Evolutionary conservation across 2,113 vertebrate genomes (phyloP).

Genomic region (Herpetotheres cachinnans): DNA sequence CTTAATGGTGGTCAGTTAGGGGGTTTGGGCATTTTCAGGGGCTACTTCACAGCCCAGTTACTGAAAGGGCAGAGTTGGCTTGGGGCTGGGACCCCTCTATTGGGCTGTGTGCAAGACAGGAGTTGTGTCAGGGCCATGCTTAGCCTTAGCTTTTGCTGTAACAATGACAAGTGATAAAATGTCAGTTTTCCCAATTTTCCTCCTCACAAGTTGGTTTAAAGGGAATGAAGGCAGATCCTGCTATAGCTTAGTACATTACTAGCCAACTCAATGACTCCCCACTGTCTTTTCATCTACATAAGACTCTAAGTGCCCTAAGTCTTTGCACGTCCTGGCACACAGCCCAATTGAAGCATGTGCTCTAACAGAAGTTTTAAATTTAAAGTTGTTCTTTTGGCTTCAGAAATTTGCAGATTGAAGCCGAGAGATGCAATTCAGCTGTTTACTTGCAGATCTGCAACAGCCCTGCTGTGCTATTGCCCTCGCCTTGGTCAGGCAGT

Average conservation of each 20-base stretch:
- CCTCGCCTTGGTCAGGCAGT: not conserved
- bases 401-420: not conserved
- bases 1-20: not conserved
- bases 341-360: constrained; percentile 40
- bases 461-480: constrained; percentile 23
- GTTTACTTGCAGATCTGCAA: constrained; percentile 28
- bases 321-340: constrained; percentile 13
- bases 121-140: not conserved
- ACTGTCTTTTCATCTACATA: constrained; percentile 27
- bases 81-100: not conserved
- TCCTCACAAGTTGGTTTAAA: not conserved
- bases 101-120: not conserved
- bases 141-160: not conserved
- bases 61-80: not conserved
- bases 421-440: constrained; percentile 24
- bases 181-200: not conserved
- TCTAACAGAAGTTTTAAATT: constrained; percentile 53
- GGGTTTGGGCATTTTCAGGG: not conserved
- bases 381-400: constrained; percentile 54
- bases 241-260: not conserved
- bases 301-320: constrained; percentile 16
- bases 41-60: not conserved
- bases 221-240: not conserved
- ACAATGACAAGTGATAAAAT: constrained; percentile 10
- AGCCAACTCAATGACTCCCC: constrained; percentile 30